phyloP scores from a whole-genome alignment of 2,113 vertebrate genomes.

The Prunella himalayana region DNA sequence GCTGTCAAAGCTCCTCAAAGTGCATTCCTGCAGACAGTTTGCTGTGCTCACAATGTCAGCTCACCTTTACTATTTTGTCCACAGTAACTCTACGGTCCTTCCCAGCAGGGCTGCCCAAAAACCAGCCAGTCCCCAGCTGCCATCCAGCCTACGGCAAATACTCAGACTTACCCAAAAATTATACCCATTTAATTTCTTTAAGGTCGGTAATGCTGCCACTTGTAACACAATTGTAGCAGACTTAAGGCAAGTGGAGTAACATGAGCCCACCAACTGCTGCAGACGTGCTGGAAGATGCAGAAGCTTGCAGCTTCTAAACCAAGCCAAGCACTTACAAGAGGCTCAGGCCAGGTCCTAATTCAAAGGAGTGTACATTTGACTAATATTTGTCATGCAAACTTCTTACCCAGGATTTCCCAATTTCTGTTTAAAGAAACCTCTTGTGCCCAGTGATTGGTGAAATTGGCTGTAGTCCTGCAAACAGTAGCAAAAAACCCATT shows the following conservation, averaged over 20 bases:
- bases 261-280: background rate
- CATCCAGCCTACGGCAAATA: background rate
- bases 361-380: background rate
- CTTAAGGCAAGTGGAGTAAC: background rate
- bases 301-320: background rate
- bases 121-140: background rate
- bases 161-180: background rate
- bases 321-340: background rate
- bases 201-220: background rate
- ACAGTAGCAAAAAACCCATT: background rate
- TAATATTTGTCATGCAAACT: background rate
- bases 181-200: background rate
- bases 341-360: background rate
- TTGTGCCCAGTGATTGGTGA: background rate
- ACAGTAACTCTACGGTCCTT: accelerated
- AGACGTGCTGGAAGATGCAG: accelerated
- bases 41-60: background rate
- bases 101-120: background rate
- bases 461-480: background rate
- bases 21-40: background rate
- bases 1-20: background rate
- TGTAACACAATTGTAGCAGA: background rate
- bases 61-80: background rate
- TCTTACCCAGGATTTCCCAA: background rate
- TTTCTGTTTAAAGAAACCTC: background rate